Evolutionary conservation across 2,113 vertebrate genomes (phyloP).

Genomic region (Gadus macrocephalus): DNA sequence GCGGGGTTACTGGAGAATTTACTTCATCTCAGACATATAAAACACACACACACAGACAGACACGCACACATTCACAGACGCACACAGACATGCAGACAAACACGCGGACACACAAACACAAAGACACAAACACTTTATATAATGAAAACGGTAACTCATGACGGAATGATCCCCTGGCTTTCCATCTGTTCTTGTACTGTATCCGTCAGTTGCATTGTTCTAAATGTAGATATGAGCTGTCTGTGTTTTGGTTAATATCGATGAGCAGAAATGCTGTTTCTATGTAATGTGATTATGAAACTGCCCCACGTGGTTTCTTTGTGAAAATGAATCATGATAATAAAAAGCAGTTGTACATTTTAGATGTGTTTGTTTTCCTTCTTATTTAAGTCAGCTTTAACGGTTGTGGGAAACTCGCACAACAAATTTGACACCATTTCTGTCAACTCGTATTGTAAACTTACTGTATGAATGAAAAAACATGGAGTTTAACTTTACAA

Average conservation of each 20-base stretch:
- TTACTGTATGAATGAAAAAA: too few species aligned
- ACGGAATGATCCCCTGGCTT: conserved; percentile 20
- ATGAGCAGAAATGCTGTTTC: conserved; percentile 46
- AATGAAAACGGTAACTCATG: conserved; percentile 5
- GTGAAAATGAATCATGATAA: conserved; percentile 56
- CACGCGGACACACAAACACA: neutral
- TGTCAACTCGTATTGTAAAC: too few species aligned
- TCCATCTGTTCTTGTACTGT: conserved; percentile 36
- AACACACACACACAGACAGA: conserved; percentile 2
- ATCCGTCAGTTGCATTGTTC: conserved; percentile 42
- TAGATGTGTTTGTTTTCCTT: conserved; percentile 20
- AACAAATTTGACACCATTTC: too few species aligned
- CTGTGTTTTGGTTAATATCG: conserved; percentile 58
- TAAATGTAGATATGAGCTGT: conserved; percentile 64
- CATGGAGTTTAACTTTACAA: too few species aligned
- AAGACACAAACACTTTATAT: neutral
- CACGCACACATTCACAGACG: neutral
- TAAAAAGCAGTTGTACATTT: conserved; percentile 71
- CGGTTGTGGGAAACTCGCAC: too few species aligned
- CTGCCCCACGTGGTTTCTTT: conserved; percentile 59
- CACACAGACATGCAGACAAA: too few species aligned
- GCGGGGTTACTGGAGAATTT: neutral
- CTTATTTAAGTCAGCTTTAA: too few species aligned
- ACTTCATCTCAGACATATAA: neutral
- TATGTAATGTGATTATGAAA: conserved; percentile 55